phyloP scores from a whole-genome alignment of 2,797 vertebrate genomes.

The Neosilurus mollespiculum region DNA sequence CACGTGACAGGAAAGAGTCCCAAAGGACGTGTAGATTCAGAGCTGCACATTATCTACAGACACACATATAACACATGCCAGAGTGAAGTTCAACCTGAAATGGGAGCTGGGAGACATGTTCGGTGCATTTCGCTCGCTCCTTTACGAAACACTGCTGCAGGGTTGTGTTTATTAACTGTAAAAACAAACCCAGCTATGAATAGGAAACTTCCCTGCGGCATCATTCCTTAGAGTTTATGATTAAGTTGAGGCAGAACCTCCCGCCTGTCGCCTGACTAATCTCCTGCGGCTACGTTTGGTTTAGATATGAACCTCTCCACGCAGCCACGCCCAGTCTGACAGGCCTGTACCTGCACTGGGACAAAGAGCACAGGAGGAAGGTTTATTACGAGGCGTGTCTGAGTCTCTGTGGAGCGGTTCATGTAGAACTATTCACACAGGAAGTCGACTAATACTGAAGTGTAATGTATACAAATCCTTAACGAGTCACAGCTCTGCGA shows the following conservation, averaged over 20 bases:
- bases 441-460: neutral
- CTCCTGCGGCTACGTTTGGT: neutral
- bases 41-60: too few relatives aligned
- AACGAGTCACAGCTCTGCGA: too few relatives aligned
- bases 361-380: neutral
- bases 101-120: neutral
- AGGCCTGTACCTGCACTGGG: neutral
- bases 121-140: neutral
- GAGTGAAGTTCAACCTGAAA: neutral
- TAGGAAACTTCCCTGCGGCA: neutral
- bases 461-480: too few relatives aligned
- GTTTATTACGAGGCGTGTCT: neutral
- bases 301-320: neutral
- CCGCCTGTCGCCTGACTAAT: constrained; percentile 3
- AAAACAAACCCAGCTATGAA: neutral
- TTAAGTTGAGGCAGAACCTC: neutral
- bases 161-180: neutral
- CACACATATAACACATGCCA: too few relatives aligned
- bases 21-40: too few relatives aligned
- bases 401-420: neutral
- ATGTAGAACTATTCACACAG: constrained; percentile 11
- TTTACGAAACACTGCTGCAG: neutral
- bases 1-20: too few relatives aligned
- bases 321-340: constrained; percentile 17
- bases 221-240: neutral